Evolutionary conservation across 2,797 vertebrate genomes (phyloP).

Genomic region (Lepidocolaptes lacrymiger): DNA sequence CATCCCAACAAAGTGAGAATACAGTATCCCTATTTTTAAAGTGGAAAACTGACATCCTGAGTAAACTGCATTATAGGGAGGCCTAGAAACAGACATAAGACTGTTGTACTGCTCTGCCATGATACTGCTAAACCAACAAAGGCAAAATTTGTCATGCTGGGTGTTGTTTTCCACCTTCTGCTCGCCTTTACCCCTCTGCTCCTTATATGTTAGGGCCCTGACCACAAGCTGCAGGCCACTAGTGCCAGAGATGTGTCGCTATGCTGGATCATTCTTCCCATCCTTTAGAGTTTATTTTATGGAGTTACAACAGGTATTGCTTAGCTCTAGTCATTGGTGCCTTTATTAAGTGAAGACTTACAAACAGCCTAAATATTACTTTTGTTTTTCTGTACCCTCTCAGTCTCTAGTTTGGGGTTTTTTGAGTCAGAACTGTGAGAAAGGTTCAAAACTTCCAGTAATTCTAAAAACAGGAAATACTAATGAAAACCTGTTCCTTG

Average conservation of each 20-base stretch:
- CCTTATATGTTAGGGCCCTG: neutral
- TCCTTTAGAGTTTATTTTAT: neutral
- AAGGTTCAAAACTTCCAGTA: neutral
- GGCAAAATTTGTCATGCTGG: neutral
- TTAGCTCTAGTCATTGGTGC: neutral
- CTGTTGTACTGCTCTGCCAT: neutral
- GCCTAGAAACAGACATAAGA: neutral
- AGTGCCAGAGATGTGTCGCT: neutral
- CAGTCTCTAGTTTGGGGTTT: neutral
- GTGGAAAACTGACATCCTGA: neutral
- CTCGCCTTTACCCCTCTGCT: neutral
- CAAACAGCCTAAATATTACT: neutral
- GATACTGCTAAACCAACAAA: neutral
- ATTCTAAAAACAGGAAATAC: neutral
- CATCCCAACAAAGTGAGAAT: neutral
- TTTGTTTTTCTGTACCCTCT: neutral
- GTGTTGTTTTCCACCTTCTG: neutral
- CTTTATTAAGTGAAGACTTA: neutral
- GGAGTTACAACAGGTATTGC: neutral
- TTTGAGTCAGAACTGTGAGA: neutral
- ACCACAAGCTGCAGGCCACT: fast-evolving
- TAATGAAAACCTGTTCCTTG: neutral
- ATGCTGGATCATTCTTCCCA: neutral
- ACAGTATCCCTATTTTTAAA: neutral
- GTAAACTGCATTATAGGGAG: neutral